Evolutionary conservation across 1,140 invertebrate genomes (phyloP).

Genomic region (Heterodera carotae): DNA sequence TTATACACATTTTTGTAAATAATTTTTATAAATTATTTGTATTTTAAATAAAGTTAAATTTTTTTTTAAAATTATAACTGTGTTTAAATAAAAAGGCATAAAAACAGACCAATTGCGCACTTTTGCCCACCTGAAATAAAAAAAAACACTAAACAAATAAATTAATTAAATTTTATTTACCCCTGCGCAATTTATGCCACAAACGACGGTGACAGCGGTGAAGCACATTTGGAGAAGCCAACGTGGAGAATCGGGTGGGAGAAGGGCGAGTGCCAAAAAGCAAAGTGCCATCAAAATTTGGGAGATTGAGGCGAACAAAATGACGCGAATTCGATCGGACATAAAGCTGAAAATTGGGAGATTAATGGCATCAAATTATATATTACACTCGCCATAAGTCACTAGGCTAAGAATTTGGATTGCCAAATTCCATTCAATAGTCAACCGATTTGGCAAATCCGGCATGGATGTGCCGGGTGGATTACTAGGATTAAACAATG

Average conservation of each 20-base stretch:
- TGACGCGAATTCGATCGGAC: constrained; percentile 22
- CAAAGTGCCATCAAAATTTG: constrained; percentile 55
- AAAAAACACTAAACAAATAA: constrained; percentile 9
- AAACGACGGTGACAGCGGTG: constrained; percentile 45
- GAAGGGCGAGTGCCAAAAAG: constrained; percentile 51
- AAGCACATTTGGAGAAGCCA: constrained; percentile 49
- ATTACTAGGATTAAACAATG: too few relatives aligned
- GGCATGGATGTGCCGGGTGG: too few relatives aligned
- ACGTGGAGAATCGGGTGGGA: constrained; percentile 40
- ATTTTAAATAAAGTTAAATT: not conserved
- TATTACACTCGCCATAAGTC: too few relatives aligned
- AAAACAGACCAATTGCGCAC: constrained; percentile 47
- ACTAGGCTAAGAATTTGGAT: too few relatives aligned
- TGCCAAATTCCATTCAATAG: too few relatives aligned
- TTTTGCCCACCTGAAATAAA: constrained; percentile 36
- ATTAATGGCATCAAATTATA: too few relatives aligned
- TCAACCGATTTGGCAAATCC: too few relatives aligned
- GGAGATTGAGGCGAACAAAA: constrained; percentile 43
- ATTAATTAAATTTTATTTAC: not conserved
- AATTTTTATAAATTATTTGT: too few relatives aligned
- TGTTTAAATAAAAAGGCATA: constrained; percentile 14
- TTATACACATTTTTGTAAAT: too few relatives aligned
- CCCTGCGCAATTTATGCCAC: constrained; percentile 51
- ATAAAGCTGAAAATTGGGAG: constrained; percentile 17
- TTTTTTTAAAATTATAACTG: not conserved